Evolutionary conservation across 2,797 vertebrate species (phyloP), one percentile per base, ranked within the genome.

Genomic region (Heterohyrax brucei): DNA sequence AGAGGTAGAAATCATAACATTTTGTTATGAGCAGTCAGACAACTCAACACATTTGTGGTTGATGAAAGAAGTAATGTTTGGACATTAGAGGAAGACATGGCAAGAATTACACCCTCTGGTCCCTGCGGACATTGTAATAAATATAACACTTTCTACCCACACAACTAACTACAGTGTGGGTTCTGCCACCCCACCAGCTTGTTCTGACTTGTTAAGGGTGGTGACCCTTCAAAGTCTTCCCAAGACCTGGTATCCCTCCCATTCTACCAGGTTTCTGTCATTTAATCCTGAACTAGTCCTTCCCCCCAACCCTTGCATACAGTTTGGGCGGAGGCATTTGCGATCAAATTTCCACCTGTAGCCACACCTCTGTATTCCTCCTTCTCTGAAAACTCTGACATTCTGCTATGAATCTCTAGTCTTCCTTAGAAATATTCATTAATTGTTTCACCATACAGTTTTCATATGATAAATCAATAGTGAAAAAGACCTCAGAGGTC

Each of bases 361-460:
- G 66, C 18, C 77, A 24, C 33, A 39, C 7, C 22, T 44, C 75
- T 7, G 48, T 24, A 48, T n/a, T 59, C 24, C 22, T 85, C 33
- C 82, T 80, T 64, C 70, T 56, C 82, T 73, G 30, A 77, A 64
- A 53, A 83, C 33, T 22, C 6, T 62, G 19, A 62, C 24, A 62
- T 8, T 62, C 61, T 62, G 61, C 61, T 22, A 62, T 8, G 22
- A 62, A 62, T n/a, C 22, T 48, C 62, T 50, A 33, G 10, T 44
- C 50, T 91, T 70, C 26, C 16, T 91, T 53, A 78, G 39, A 81
- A 75, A 50, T 73, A 50, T 73, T 81, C n/a, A 64, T 10, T 76
- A 76, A 14, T 53, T 53, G 48, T 50, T 72, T 85, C 61, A 78
- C 10, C 46, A n/a, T 26, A n/a, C 3, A 6, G 22, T 44, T 80